Percentiles rank a stretch among this genome's conserved stretches.
phyloP scores from a whole-genome alignment of 2,797 vertebrate species.

The Lindbergichthys nudifrons region DNA sequence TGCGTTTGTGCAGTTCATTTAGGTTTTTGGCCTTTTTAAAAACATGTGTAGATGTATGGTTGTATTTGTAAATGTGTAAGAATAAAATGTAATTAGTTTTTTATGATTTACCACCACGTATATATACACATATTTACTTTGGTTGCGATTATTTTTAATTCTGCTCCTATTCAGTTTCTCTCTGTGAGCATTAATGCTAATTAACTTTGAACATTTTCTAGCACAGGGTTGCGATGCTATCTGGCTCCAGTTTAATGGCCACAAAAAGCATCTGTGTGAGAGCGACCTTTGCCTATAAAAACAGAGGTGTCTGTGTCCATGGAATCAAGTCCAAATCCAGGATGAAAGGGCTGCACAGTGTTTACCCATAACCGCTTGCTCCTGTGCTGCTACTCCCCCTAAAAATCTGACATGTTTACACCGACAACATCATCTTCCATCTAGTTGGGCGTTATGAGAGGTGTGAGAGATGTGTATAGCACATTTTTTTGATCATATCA shows the following conservation, averaged over 20 bases:
- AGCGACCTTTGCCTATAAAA: background rate
- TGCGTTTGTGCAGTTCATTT: no score
- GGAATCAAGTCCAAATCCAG: background rate
- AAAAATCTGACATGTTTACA: slow-evolving; percentile 55
- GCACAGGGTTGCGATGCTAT: background rate
- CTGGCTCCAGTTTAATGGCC: background rate
- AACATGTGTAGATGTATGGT: no score
- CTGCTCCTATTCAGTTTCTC: no score
- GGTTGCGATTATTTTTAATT: no score
- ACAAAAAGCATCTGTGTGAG: background rate
- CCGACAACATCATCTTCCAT: slow-evolving; percentile 42
- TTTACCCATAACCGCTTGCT: slow-evolving; percentile 62
- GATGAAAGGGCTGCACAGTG: slow-evolving; percentile 3
- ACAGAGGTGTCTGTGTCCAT: background rate
- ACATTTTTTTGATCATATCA: background rate
- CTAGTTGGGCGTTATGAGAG: background rate
- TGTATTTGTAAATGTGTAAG: no score
- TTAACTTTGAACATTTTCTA: no score
- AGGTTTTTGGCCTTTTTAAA: no score
- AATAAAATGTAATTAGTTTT: no score
- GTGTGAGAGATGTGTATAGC: background rate
- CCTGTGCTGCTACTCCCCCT: slow-evolving; percentile 10
- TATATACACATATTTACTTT: no score
- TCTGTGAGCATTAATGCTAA: no score
- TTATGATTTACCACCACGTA: no score